Percentiles rank a stretch among this genome's conserved stretches.
Evolutionary conservation across 2,797 vertebrate genomes (phyloP).

Genomic region (Lithobates pipiens): DNA sequence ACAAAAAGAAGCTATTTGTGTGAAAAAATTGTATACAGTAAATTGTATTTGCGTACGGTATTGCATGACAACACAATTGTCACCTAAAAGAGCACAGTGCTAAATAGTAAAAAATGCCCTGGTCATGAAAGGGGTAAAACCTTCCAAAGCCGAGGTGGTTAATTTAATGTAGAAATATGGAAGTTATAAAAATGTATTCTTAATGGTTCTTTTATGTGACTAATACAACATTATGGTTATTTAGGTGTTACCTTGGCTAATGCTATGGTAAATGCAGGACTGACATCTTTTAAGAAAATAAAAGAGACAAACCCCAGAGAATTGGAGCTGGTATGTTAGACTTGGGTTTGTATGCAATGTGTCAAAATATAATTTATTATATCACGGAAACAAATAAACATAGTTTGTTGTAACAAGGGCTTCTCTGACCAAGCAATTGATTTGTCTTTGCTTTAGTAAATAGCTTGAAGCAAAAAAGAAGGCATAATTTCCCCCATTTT

Average conservation of each 20-base stretch:
- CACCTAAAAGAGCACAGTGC: no score
- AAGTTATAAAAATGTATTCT: neutral
- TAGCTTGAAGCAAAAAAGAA: neutral
- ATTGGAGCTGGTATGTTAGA: slow-evolving; percentile 86
- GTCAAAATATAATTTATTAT: neutral
- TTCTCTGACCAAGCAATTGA: no score
- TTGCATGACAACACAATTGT: no score
- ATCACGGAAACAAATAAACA: no score
- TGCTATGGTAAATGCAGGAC: slow-evolving; percentile 93
- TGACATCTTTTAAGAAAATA: slow-evolving; percentile 94
- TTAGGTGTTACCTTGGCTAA: slow-evolving; percentile 89
- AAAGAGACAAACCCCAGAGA: slow-evolving; percentile 90
- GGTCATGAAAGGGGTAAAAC: no score
- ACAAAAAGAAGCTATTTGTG: no score
- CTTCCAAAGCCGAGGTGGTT: no score
- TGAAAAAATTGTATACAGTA: no score
- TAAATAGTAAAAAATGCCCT: no score
- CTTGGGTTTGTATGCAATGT: neutral
- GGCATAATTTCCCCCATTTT: neutral
- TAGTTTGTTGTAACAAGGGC: neutral
- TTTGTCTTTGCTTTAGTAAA: neutral
- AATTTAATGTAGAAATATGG: no score
- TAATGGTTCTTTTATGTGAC: neutral
- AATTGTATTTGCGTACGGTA: no score
- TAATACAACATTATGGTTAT: neutral